Base-by-base conservation (phyloP, 2,888 invertebrate genomes). In the Chorisops tibialis region DNA sequence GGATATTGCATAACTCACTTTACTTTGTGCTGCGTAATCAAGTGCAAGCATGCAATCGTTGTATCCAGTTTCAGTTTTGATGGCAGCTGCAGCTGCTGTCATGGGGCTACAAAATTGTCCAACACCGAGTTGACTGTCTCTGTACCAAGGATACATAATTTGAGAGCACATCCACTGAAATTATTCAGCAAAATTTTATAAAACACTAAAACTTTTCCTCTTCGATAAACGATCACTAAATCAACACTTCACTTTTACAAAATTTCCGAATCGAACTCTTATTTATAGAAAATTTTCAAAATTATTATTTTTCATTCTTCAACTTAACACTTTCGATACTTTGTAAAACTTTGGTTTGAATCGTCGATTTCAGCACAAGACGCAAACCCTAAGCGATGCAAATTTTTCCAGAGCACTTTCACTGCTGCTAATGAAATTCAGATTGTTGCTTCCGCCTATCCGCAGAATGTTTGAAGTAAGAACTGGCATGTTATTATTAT, bases 41-140 rank as follows among this genome's bases (percentile, higher is more conserved):
- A 87, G 80, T 48, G 85, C 85, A 69, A 86, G 75, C 86, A 86
- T 86, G 74, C 87, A 87, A 78, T 86, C 86, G 73, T 84, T 85
- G 79, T 85, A 85, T 74, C 83, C 84, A 73, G 83, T 83, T 75
- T 85, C 85, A 58, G 84, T 85, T 77, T 85, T 85, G 74, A 85
- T 85, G 39, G 84, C 82, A 61, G 85, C 81, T 67, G 80, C 81
- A 67, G 80, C 79, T 49, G 66, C 64, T 52, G 63, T 61, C 79
- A 81, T 80, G 59, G 81, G 81, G 64, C 82, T 82, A 72, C 82
- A 83, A 70, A 83, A 80, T 70, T 80, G 80, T 63, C 79, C 79
- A 69, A 84, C 79, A 65, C 68, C 64, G 51, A 68, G 63, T 65
- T 67, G 67, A 56, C 65, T 61, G 61, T 68, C 68, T 65, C 84